Conservation (phyloP, 1,140 invertebrate genomes). For the Zophobas morio region DNA sequence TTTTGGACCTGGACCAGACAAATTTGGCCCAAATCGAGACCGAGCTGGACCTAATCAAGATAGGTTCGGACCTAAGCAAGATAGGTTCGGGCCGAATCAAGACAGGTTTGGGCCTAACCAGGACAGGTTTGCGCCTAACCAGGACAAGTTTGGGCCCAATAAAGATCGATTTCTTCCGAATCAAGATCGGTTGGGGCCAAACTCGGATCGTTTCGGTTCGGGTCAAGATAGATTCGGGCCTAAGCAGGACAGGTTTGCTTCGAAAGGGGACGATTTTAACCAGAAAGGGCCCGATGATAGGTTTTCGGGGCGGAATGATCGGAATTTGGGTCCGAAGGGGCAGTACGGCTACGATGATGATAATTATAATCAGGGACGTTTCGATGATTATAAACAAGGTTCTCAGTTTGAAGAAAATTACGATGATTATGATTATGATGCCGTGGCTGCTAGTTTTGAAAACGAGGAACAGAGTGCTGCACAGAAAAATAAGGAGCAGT, state of each 20-base stretch:
- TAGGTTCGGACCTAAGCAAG: constrained; percentile 12
- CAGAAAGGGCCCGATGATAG: background rate
- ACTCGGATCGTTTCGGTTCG: background rate
- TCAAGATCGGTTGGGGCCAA: constrained; percentile 4
- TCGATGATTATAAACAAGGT: background rate
- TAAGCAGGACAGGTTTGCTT: constrained; percentile 14
- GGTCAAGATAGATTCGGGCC: constrained; percentile 3
- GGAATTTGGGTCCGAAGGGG: constrained; percentile 13
- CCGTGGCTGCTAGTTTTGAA: constrained; percentile 7
- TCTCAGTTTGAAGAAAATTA: background rate
- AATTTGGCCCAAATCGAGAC: constrained; percentile 1
- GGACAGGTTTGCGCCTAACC: background rate
- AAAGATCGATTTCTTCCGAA: background rate
- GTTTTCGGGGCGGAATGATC: constrained; percentile 3
- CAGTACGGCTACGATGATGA: constrained; percentile 17
- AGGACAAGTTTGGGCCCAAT: constrained; percentile 6
- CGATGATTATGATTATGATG: constrained; percentile 18
- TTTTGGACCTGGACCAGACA: background rate
- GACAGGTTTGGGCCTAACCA: constrained; percentile 13
- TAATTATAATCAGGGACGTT: constrained; percentile 21
- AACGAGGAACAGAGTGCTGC: background rate
- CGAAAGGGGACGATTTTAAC: constrained; percentile 2
- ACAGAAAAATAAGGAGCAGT: background rate
- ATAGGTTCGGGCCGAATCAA: constrained; percentile 40
- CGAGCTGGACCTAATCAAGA: background rate